These are phyloP conservation scores for Synanthedon formicaeformis DNA, from an alignment of 2,888 invertebrate genomes.

Conservation along the genomic window DNA sequence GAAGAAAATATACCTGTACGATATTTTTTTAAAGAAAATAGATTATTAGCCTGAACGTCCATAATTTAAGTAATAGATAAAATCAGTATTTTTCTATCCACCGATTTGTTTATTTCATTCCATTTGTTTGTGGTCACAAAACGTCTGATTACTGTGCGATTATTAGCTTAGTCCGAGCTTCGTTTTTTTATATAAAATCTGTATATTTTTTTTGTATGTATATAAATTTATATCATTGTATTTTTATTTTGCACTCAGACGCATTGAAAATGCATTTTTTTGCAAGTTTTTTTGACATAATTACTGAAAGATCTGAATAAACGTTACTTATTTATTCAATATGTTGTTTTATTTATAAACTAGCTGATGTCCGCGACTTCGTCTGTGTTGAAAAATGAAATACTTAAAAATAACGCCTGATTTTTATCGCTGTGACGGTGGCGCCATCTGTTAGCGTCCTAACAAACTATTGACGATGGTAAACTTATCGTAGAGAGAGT, in stretches of 20 bases:
- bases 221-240: conserved; percentile 9
- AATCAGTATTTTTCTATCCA: conserved; percentile 39
- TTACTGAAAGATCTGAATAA: conserved; percentile 44
- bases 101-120: conserved; percentile 31
- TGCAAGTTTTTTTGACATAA: conserved; percentile 27
- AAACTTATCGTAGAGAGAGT: no score
- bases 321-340: conserved; percentile 29
- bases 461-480: no score
- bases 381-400: no score
- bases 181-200: not conserved
- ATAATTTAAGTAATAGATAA: conserved; percentile 7
- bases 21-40: no score
- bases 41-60: no score
- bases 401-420: no score
- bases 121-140: conserved; percentile 12
- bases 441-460: no score
- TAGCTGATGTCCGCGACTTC: not conserved
- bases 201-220: conserved; percentile 5
- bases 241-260: conserved; percentile 23
- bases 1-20: no score
- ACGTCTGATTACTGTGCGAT: conserved; percentile 29
- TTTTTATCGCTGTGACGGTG: no score
- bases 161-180: conserved; percentile 9
- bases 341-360: conserved; percentile 6
- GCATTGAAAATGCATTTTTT: conserved; percentile 49